phyloP scores from a whole-genome alignment of 2,888 invertebrate genomes.

The Biston betularia region DNA sequence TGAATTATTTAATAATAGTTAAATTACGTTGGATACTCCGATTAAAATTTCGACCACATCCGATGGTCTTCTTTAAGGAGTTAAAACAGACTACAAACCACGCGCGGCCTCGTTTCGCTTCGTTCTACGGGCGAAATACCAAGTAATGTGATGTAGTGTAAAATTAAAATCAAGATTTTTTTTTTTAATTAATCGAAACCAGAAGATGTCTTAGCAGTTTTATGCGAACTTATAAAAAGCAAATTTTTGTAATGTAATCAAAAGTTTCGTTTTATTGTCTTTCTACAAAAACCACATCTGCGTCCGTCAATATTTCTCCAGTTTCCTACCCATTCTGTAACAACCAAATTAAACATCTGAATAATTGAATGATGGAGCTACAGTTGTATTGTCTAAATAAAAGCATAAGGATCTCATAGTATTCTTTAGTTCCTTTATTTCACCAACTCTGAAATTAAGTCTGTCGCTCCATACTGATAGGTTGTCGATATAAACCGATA shows the following conservation, averaged over 20 bases:
- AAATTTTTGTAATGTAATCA: neutral
- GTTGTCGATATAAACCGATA: constrained; percentile 50
- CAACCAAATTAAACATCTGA: neutral
- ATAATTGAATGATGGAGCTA: neutral
- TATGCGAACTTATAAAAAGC: too few species aligned
- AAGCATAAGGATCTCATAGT: neutral
- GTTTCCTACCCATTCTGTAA: neutral
- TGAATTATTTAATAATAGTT: too few species aligned
- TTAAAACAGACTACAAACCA: too few species aligned
- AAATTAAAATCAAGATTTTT: too few species aligned
- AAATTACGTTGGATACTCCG: too few species aligned
- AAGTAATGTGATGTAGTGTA: too few species aligned
- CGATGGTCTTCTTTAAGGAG: too few species aligned
- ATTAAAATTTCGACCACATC: too few species aligned
- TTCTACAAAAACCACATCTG: constrained; percentile 2
- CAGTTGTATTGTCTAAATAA: neutral
- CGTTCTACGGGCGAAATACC: too few species aligned
- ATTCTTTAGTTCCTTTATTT: neutral
- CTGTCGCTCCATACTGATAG: constrained; percentile 24
- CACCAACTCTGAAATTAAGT: neutral
- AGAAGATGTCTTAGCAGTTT: too few species aligned
- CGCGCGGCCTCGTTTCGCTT: too few species aligned
- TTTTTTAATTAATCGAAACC: too few species aligned
- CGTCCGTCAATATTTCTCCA: neutral
- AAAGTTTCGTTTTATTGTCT: neutral